Conservation (phyloP, 1,140 invertebrate species). For the Hermetia illucens region DNA sequence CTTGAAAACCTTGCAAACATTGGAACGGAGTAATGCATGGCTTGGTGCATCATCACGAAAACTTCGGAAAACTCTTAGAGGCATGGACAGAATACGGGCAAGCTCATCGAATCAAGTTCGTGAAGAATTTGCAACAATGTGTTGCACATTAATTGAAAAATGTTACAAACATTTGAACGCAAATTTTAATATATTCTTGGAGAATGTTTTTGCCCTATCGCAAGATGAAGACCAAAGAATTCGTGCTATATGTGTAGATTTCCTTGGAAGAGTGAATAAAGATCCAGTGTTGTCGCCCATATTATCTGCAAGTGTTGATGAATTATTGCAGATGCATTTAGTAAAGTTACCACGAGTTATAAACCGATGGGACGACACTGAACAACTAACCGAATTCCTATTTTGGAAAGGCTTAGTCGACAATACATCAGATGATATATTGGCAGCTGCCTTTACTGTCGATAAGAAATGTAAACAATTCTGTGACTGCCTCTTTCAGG, state of each 20-base stretch:
- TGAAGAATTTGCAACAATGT: constrained; percentile 15
- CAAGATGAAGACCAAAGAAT: constrained; percentile 14
- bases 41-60: constrained; percentile 14
- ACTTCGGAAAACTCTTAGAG: constrained; percentile 14
- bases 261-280: no score
- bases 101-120: constrained; percentile 13
- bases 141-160: constrained; percentile 14
- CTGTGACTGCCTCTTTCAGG: constrained; percentile 16
- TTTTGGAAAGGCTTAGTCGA: constrained; percentile 25
- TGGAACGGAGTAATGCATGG: constrained; percentile 16
- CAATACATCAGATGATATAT: constrained; percentile 2
- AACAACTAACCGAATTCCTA: constrained; percentile 21
- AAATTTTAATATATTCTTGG: constrained; percentile 20
- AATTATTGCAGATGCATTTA: constrained; percentile 18
- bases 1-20: constrained; percentile 14
- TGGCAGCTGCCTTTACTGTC: constrained; percentile 1
- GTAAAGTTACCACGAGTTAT: constrained; percentile 20
- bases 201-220: constrained; percentile 21
- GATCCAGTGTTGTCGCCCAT: no score
- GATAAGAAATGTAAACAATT: constrained; percentile 21
- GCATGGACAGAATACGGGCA: constrained; percentile 16
- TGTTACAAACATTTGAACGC: constrained; percentile 17
- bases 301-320: constrained; percentile 15
- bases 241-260: background rate
- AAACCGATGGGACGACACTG: constrained; percentile 19